Evolutionary conservation across 2,888 invertebrate genomes (phyloP), one percentile per base, ranked within the genome.

Genomic region (Drosophila infuscata): DNA sequence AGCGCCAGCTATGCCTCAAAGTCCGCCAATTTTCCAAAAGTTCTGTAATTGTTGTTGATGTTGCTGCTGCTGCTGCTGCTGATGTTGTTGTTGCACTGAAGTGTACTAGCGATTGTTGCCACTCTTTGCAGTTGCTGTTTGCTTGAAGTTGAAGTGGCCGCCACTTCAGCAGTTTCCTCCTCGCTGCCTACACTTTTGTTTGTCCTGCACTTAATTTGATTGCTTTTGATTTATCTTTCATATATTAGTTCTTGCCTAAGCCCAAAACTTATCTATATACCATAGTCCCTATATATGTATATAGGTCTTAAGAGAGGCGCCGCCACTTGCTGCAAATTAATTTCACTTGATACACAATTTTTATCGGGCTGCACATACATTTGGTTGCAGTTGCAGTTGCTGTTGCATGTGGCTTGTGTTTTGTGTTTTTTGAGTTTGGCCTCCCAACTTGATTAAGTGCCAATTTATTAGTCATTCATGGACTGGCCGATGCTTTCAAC

Each of bases 191-290:
- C 56, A 49, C 63, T 59, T 79, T 70, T 89, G 74, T 77, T 79
- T 70, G 72, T 70, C 57, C 70, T 84, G 91, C 74, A 76, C 84
- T 89, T 88, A 85, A 89, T 88, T 91, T 91, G 88, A 91, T 91
- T 91, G 83, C 81, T 82, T 91, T 91, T 91, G 88, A 88, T 90
- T 91, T 84, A 88, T 81, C 80, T 83, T 79, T 65, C 69, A 67
- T 51, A 81, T 65, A 68, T 60, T 35, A 51, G 57, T 58, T 51
- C 51, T 58, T 59, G 35, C 32, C 46, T 36, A 36, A 38, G 25
- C 17, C 30, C 29, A 52, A 33, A 49, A 12, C 20, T 3, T 46
- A 54, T 62, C 43, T 64, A 38, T 52, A 29, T 57, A 25, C 36
- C 15, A 76, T 53, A 33, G 38, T 25, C 9, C 33, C 17, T 38